Conservation (phyloP, 2,113 vertebrate genomes). For the Podarcis cretensis region DNA sequence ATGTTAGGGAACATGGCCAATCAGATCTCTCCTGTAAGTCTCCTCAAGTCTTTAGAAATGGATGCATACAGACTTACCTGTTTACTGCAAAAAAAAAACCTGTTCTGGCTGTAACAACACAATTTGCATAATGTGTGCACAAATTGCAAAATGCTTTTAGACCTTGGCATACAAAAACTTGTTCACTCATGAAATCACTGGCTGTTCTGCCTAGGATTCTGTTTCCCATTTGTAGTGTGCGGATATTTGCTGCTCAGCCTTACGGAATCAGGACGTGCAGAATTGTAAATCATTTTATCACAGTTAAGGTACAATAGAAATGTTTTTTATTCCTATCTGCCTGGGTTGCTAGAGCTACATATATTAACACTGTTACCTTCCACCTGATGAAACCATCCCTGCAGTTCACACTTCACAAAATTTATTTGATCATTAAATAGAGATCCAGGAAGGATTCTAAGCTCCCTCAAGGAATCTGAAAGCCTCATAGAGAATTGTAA, state of each 20-base stretch:
- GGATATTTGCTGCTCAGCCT: background rate
- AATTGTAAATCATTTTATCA: background rate
- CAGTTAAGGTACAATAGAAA: background rate
- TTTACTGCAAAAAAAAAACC: background rate
- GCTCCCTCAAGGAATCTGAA: background rate
- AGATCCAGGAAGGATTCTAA: background rate
- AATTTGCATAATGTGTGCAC: background rate
- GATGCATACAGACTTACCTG: background rate
- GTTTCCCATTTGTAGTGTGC: background rate
- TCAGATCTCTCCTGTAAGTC: background rate
- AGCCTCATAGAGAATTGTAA: background rate
- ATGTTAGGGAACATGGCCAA: too few relatives aligned
- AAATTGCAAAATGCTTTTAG: background rate
- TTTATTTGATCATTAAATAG: too few relatives aligned
- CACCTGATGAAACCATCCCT: background rate
- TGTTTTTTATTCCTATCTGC: background rate
- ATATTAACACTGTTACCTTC: background rate
- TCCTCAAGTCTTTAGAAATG: background rate
- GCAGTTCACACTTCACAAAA: too few relatives aligned
- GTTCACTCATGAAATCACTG: background rate
- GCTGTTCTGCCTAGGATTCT: too few relatives aligned
- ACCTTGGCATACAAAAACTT: background rate
- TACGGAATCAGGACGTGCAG: background rate
- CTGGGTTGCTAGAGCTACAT: background rate
- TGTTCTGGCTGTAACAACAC: background rate